Evolutionary conservation across 2,888 invertebrate species (phyloP).

Genomic region (Rhorus exstirpatorius): DNA sequence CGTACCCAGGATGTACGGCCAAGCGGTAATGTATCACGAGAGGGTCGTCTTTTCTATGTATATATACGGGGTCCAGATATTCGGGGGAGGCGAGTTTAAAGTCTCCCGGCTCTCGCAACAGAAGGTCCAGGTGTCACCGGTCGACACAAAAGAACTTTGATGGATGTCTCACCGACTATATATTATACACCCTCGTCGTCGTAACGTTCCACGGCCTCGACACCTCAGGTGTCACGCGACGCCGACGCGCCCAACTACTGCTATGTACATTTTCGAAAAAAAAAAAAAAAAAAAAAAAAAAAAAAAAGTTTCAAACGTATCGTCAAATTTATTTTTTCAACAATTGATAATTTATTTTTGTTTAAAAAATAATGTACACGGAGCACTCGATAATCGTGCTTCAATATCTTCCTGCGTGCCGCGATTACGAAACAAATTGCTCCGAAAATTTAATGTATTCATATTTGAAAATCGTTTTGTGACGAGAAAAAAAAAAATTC

Average conservation of each 20-base stretch:
- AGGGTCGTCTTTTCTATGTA: conserved; percentile 5
- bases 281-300: conserved; percentile 32
- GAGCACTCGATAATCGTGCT: too few species aligned
- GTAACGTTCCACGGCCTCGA: conserved; percentile 80
- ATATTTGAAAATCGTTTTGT: too few species aligned
- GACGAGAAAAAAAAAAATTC: too few species aligned
- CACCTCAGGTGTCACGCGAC: conserved; percentile 82
- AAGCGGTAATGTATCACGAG: conserved; percentile 22
- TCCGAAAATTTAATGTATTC: too few species aligned
- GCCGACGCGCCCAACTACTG: conserved; percentile 76
- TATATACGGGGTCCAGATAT: conserved; percentile 6
- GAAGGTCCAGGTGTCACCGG: conserved; percentile 83
- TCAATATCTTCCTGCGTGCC: too few species aligned
- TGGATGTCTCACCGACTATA: conserved; percentile 79
- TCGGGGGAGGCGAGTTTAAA: conserved; percentile 61
- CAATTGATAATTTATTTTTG: neutral
- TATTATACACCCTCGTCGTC: conserved; percentile 76
- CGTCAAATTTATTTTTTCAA: neutral
- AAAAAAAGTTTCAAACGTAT: neutral
- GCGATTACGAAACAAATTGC: too few species aligned
- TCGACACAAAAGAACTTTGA: conserved; percentile 81
- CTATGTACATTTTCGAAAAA: neutral
- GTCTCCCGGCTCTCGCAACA: conserved; percentile 26
- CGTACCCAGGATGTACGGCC: neutral
- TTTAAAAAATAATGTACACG: too few species aligned